Evolutionary conservation across 2,113 vertebrate species (phyloP).

Genomic region (Oxyruncus cristatus): DNA sequence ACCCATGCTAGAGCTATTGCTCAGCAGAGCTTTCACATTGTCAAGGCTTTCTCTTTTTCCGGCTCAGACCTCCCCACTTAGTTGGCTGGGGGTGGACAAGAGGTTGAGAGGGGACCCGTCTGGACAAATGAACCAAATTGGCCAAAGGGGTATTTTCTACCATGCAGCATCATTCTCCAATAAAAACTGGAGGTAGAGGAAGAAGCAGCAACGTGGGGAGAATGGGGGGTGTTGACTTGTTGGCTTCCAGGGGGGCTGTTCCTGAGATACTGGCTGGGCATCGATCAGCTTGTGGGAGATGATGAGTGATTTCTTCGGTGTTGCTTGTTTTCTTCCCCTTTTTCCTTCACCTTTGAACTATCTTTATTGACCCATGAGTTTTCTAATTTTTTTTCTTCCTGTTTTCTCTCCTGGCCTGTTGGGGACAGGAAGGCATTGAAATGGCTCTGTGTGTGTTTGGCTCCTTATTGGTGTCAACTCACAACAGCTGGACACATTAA

Average conservation of each 20-base stretch:
- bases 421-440: not conserved
- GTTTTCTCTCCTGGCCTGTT: not conserved
- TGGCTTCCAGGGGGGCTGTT: not conserved
- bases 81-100: not conserved
- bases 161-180: not conserved
- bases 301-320: not conserved
- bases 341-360: not conserved
- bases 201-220: not conserved
- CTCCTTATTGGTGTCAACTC: not conserved
- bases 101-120: not conserved
- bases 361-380: not conserved
- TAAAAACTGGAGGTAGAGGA: not conserved
- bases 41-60: not conserved
- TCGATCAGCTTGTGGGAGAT: not conserved
- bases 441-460: not conserved
- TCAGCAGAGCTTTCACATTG: not conserved
- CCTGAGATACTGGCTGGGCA: not conserved
- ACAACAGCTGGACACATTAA: not conserved
- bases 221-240: not conserved
- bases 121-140: not conserved
- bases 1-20: not conserved
- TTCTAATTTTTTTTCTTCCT: not conserved
- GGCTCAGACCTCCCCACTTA: not conserved
- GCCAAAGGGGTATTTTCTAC: not conserved
- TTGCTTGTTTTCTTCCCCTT: not conserved